Base-by-base conservation (phyloP, 2,888 invertebrate species). In the Melinaea marsaeus region DNA sequence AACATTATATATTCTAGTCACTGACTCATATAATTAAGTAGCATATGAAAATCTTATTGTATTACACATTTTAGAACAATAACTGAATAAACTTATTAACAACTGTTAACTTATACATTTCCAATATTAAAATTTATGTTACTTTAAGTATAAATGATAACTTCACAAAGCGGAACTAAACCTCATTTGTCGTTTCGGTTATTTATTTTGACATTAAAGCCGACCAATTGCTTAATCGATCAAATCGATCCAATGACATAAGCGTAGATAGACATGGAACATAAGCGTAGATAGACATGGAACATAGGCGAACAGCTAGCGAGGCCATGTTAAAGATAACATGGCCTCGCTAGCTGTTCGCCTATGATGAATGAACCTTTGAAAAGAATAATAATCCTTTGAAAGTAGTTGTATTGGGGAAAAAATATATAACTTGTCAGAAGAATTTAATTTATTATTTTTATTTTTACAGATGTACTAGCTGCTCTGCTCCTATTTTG, bases 1-100 rank as follows among this genome's bases (percentile, higher is more conserved):
- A 76, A 80, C 88, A 88, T 88, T 86, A 84, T 86, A 76, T 77
- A 74, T 74, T 71, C 69, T 72, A 70, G 62, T 60, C 67, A 74
- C 74, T 82, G 84, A 84, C 66, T 71, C 72, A 75, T 69, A 67
- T 67, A 65, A 60, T 46, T 54, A 57, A 60, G 58, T 37, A 56
- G 48, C 34, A 54, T 58, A 37, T 55, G 47, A 37, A 58, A 46
- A n/a, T 45, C 13, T 48, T 9, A 42, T 37, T 61, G 22, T 47
- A 45, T 48, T 13, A 42, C 34, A 35, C 11, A 46, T 57, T 42
- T 32, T 61, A 13, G 45, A n/a, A 34, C 11, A 58, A 58, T 32
- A 34, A 51, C 32, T 32, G 32, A 51, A 51, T 51, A n/a, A 32
- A 32, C 2, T n/a, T n/a, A 51, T 32, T 32, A 32, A 51, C 32